Conservation (phyloP, 2,113 vertebrate species). For the Galemys pyrenaicus region DNA sequence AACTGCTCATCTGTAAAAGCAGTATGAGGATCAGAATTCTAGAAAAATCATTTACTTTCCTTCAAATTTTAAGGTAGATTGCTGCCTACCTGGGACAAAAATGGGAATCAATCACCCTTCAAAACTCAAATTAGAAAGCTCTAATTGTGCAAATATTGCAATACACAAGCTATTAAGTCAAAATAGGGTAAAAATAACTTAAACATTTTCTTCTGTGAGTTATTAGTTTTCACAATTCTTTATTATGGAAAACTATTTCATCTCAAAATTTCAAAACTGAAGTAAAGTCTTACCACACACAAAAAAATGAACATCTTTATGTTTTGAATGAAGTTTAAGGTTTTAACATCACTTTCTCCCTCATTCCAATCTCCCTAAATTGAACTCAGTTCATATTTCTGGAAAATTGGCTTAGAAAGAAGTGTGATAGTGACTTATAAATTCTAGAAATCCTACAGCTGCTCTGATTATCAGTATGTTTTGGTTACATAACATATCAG, state of each 20-base stretch:
- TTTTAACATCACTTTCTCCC: neutral
- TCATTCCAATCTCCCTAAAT: accelerated
- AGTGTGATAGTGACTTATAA: neutral
- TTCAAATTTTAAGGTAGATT: neutral
- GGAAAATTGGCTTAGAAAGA: neutral
- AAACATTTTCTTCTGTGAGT: neutral
- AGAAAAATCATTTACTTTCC: neutral
- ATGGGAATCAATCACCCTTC: neutral
- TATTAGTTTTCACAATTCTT: neutral
- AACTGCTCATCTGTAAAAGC: neutral
- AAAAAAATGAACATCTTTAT: neutral
- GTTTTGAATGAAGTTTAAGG: neutral
- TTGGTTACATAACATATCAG: neutral
- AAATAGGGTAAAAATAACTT: neutral
- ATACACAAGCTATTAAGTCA: neutral
- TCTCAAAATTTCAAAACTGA: neutral
- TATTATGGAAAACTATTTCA: neutral
- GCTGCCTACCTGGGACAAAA: accelerated
- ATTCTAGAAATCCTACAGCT: neutral
- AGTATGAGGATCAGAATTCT: neutral
- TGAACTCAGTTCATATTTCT: neutral
- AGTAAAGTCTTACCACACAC: neutral
- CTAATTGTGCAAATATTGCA: neutral
- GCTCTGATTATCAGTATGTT: neutral
- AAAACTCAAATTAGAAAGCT: neutral